Conservation (phyloP, 2,113 vertebrate genomes). For the Speoplatyrhinus poulsoni region DNA sequence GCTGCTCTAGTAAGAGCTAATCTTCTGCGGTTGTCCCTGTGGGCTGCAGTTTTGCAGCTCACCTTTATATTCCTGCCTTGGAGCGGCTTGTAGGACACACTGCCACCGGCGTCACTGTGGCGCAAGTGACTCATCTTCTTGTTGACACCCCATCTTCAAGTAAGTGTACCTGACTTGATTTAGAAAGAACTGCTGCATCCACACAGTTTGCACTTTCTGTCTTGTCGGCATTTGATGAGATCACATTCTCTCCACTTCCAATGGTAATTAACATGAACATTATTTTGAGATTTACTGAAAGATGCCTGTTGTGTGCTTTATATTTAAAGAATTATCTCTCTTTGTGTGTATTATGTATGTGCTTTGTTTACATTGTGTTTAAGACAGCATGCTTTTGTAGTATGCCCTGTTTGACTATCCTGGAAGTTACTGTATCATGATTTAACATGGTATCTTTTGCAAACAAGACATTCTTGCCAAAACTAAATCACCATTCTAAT, state of each 20-base stretch:
- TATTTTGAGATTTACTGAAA: neutral
- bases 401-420: neutral
- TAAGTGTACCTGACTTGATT: slow-evolving; percentile 18
- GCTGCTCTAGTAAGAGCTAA: slow-evolving; percentile 46
- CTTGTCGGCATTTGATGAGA: slow-evolving; percentile 8
- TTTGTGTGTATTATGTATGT: neutral
- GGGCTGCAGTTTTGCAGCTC: slow-evolving; percentile 42
- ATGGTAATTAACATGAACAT: neutral
- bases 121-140: slow-evolving; percentile 8
- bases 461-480: too few species aligned
- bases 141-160: neutral
- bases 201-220: slow-evolving; percentile 6
- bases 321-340: neutral
- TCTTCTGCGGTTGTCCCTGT: slow-evolving; percentile 46
- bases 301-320: neutral
- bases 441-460: too few species aligned
- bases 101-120: slow-evolving; percentile 11
- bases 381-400: neutral
- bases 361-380: neutral
- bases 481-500: slow-evolving; percentile 21
- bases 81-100: slow-evolving; percentile 28
- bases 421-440: neutral
- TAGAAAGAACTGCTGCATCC: slow-evolving; percentile 15
- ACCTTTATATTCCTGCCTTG: slow-evolving; percentile 17
- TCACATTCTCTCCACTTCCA: neutral